Percentiles rank a stretch among this genome's conserved stretches.
phyloP scores from a whole-genome alignment of 2,888 invertebrate genomes.

The Catonia carolina region DNA sequence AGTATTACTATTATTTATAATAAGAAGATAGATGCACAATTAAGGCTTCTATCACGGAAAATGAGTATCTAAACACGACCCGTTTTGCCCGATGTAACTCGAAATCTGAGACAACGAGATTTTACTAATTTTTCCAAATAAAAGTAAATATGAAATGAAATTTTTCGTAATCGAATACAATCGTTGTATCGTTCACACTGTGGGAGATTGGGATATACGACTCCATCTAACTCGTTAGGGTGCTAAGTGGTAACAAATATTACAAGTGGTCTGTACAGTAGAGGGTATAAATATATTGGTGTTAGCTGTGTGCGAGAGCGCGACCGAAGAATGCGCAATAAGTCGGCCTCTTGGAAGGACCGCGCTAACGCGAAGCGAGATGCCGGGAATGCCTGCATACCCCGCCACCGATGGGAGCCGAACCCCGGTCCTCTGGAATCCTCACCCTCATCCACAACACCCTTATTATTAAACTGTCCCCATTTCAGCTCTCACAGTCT shows the following conservation, averaged over 20 bases:
- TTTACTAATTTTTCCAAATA: conserved; percentile 3
- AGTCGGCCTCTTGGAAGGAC: neutral
- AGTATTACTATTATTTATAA: too few relatives aligned
- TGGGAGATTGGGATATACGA: neutral
- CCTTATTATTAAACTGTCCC: too few relatives aligned
- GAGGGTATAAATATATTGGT: conserved; percentile 8
- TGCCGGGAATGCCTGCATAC: conserved; percentile 11
- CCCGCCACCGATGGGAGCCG: neutral
- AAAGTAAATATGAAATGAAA: conserved; percentile 5
- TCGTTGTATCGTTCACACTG: neutral
- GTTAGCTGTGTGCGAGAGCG: neutral
- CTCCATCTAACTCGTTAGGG: neutral
- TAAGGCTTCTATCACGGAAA: conserved; percentile 16
- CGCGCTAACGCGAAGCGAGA: conserved; percentile 7
- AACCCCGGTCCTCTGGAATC: neutral
- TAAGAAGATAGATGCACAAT: neutral
- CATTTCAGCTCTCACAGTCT: too few relatives aligned
- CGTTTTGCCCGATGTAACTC: conserved; percentile 27
- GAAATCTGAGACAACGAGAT: conserved; percentile 22
- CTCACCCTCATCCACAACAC: neutral
- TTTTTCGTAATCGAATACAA: neutral
- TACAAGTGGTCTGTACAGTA: conserved; percentile 1
- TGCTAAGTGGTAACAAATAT: conserved; percentile 12
- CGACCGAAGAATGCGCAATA: conserved; percentile 13
- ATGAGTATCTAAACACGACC: conserved; percentile 24